A percentile compares a stretch with the other conserved stretches of the same genome.
Evolutionary conservation across 2,888 invertebrate species (phyloP).

Genomic region (Argyresthia albistria): DNA sequence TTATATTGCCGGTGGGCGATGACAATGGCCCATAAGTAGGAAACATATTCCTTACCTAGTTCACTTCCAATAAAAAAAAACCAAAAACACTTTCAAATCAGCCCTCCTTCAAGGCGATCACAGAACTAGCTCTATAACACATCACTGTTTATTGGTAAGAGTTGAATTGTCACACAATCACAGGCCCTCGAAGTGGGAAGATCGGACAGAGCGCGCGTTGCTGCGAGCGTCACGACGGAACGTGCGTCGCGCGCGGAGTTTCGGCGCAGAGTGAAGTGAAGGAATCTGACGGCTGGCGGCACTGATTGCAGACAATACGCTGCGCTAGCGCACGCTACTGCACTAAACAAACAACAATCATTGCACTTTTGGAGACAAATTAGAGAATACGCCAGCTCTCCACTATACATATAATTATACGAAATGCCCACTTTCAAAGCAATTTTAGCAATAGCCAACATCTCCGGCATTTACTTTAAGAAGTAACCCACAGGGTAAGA

Average conservation of each 20-base stretch:
- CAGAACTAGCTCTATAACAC: constrained; percentile 46
- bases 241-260: constrained; percentile 57
- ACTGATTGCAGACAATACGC: background rate
- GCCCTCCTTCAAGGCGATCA: constrained; percentile 51
- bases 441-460: too few relatives aligned
- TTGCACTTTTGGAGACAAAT: too few relatives aligned
- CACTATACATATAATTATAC: too few relatives aligned
- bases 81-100: constrained; percentile 15
- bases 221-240: constrained; percentile 51
- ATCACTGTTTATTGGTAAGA: constrained; percentile 24
- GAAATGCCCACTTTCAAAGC: too few relatives aligned
- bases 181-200: constrained; percentile 17
- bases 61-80: constrained; percentile 20
- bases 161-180: constrained; percentile 29
- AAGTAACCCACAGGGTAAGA: background rate
- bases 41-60: constrained; percentile 29
- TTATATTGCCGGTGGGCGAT: constrained; percentile 12
- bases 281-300: background rate
- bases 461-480: too few relatives aligned
- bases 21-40: constrained; percentile 8
- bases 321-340: background rate
- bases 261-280: constrained; percentile 48
- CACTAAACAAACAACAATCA: too few relatives aligned
- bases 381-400: too few relatives aligned
- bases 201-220: constrained; percentile 31